These are phyloP conservation scores for Steinernema feltiae DNA, from an alignment of 1,140 invertebrate genomes.

Conservation along the genomic window DNA sequence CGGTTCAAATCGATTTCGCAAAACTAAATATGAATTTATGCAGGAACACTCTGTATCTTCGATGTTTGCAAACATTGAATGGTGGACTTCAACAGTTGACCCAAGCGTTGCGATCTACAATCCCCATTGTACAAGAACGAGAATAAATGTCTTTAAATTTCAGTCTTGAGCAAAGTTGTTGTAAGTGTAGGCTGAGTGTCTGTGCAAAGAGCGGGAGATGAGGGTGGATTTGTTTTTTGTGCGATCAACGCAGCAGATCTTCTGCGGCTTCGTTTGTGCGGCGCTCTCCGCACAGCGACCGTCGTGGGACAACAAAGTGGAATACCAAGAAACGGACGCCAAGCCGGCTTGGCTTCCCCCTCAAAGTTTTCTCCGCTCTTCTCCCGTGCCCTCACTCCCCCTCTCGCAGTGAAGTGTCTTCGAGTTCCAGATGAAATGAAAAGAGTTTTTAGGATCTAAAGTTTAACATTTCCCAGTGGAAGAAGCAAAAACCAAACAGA, in stretches of 20 bases:
- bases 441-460: background rate
- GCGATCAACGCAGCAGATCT: background rate
- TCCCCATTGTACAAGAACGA: too few species aligned
- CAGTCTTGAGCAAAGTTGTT: background rate
- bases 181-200: background rate
- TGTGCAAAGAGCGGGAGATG: background rate
- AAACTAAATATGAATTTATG: too few species aligned
- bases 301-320: slow-evolving; percentile 9
- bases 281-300: background rate
- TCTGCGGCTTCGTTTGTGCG: background rate
- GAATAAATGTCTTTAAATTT: background rate
- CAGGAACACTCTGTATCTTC: too few species aligned
- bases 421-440: background rate
- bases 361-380: background rate
- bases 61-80: too few species aligned
- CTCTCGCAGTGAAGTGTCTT: background rate
- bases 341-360: slow-evolving; percentile 7
- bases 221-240: slow-evolving; percentile 15
- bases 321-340: slow-evolving; percentile 8
- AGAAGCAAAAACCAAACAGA: too few species aligned
- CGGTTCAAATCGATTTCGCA: too few species aligned
- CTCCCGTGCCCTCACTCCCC: background rate
- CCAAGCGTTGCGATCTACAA: too few species aligned
- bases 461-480: background rate
- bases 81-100: too few species aligned